phyloP scores from a whole-genome alignment of 2,888 invertebrate species.

The Dicyrtomina minuta region DNA sequence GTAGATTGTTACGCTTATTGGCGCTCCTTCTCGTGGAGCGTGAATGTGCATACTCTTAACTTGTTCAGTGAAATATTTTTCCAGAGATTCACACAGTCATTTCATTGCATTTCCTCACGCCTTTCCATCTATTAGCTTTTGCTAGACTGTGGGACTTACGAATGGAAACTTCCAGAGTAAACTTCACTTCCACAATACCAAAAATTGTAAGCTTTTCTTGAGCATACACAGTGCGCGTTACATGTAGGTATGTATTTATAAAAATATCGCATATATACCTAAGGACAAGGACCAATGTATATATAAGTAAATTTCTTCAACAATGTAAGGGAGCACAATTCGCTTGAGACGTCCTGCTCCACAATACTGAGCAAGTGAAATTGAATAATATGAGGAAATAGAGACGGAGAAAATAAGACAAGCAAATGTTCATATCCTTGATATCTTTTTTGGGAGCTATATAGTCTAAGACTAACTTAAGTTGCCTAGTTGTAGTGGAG shows the following conservation, averaged over 20 bases:
- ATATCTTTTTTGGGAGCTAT: too few species aligned
- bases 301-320: too few species aligned
- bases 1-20: constrained; percentile 16
- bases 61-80: constrained; percentile 19
- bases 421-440: background rate
- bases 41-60: constrained; percentile 12
- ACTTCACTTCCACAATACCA: background rate
- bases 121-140: background rate
- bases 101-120: background rate
- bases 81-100: constrained; percentile 24
- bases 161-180: background rate
- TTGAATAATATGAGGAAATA: background rate
- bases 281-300: background rate
- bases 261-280: background rate
- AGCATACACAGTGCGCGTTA: too few species aligned
- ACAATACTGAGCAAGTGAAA: too few species aligned
- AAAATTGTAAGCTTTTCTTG: background rate
- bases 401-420: background rate
- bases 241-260: too few species aligned
- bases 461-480: too few species aligned
- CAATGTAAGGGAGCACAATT: too few species aligned
- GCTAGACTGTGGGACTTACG: background rate
- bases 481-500: too few species aligned
- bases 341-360: too few species aligned
- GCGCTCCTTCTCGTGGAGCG: background rate